A percentile compares a stretch with the other conserved stretches of the same genome.
phyloP scores from a whole-genome alignment of 2,113 vertebrate genomes.

The Anolis carolinensis region DNA sequence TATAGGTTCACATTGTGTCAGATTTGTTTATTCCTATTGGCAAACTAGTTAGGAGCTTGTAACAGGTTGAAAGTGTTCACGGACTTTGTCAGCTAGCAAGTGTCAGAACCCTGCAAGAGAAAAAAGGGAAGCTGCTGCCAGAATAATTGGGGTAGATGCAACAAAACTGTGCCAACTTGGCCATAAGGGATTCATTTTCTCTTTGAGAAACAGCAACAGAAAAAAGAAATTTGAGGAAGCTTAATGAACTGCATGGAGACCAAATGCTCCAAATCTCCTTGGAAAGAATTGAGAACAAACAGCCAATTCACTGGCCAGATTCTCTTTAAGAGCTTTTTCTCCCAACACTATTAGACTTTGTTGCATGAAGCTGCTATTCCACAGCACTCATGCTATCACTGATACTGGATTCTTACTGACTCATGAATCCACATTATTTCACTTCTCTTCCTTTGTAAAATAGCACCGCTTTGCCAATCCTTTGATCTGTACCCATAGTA shows the following conservation, averaged over 20 bases:
- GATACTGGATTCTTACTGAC: too few species aligned
- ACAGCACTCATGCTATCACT: too few species aligned
- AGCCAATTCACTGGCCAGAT: background rate
- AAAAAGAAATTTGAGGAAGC: background rate
- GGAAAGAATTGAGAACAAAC: background rate
- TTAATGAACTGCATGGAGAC: background rate
- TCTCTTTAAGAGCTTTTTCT: background rate
- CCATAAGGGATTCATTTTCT: background rate
- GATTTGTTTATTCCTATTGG: conserved; percentile 25
- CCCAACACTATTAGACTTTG: too few species aligned
- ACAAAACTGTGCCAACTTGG: background rate
- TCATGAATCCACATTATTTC: too few species aligned
- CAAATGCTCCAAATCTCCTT: background rate
- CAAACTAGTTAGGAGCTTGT: conserved; percentile 3
- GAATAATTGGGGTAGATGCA: background rate
- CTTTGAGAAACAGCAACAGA: background rate
- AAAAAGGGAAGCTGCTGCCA: background rate
- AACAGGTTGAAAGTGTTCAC: background rate
- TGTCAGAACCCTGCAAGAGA: background rate
- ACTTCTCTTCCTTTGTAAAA: too few species aligned
- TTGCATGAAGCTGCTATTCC: too few species aligned
- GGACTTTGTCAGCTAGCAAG: background rate
- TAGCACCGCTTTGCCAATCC: too few species aligned
- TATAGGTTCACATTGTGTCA: background rate
- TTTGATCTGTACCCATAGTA: too few species aligned